These are phyloP conservation scores for Charanyca ferruginea DNA, from an alignment of 2,888 invertebrate genomes.

Conservation along the genomic window DNA sequence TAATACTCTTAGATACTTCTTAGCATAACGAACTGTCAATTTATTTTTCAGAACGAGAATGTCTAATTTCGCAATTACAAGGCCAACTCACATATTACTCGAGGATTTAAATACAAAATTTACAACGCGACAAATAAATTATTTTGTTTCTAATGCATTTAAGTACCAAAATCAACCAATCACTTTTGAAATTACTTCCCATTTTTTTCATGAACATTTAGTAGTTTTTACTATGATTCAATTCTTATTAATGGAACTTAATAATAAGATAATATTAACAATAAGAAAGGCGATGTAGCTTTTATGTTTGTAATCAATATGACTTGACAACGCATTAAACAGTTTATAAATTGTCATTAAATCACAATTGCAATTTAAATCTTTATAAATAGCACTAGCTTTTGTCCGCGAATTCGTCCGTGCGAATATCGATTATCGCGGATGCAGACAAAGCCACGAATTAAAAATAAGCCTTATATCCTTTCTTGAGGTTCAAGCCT, in stretches of 20 bases:
- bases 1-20: constrained; percentile 47
- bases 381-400: no score
- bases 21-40: constrained; percentile 59
- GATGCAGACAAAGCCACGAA: no score
- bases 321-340: neutral
- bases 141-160: constrained; percentile 32
- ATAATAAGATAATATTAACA: neutral
- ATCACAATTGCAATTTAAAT: no score
- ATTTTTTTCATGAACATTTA: constrained; percentile 18
- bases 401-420: no score
- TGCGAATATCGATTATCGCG: no score
- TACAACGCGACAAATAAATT: constrained; percentile 52
- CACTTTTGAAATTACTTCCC: constrained; percentile 18
- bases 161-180: constrained; percentile 25
- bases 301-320: neutral
- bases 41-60: constrained; percentile 56
- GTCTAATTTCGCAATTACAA: constrained; percentile 53
- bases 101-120: constrained; percentile 45
- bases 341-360: no score
- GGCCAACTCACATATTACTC: constrained; percentile 39
- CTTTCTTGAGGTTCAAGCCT: no score
- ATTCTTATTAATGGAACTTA: neutral
- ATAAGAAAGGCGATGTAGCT: neutral
- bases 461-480: no score
- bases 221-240: neutral